Conservation (phyloP, 2,888 invertebrate species). For the Drosophila leonis region DNA sequence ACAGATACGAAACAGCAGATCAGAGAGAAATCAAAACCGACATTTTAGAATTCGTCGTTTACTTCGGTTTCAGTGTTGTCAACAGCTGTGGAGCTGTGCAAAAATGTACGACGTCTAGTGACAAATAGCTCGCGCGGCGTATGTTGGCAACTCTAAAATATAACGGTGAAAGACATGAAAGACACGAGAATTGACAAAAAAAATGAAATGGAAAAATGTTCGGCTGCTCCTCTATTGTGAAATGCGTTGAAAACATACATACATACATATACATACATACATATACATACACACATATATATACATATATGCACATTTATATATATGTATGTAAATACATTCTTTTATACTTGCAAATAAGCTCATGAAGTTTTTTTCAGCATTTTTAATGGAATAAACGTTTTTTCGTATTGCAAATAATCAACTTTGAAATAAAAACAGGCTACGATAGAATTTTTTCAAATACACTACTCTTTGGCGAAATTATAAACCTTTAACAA, state of each 20-base stretch:
- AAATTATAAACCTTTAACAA: background rate
- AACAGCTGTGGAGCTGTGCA: background rate
- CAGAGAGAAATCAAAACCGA: background rate
- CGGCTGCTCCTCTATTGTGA: background rate
- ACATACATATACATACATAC: background rate
- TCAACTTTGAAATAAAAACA: background rate
- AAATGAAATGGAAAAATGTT: constrained; percentile 9
- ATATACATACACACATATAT: background rate
- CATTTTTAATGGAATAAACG: background rate
- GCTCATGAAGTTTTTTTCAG: background rate
- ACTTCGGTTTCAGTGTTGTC: constrained; percentile 15
- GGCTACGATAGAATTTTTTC: no score
- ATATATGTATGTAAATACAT: background rate
- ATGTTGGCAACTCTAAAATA: constrained; percentile 31
- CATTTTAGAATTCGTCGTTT: background rate
- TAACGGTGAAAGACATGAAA: constrained; percentile 42
- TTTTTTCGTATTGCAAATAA: background rate
- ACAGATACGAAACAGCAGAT: background rate
- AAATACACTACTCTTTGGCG: background rate
- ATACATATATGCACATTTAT: background rate
- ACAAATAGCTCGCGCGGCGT: accelerated
- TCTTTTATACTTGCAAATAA: background rate
- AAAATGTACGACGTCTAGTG: background rate
- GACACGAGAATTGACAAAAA: constrained; percentile 10
- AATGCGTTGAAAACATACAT: background rate